phyloP scores from a whole-genome alignment of 1,140 invertebrate species.

The Brachionus paranguensis region DNA sequence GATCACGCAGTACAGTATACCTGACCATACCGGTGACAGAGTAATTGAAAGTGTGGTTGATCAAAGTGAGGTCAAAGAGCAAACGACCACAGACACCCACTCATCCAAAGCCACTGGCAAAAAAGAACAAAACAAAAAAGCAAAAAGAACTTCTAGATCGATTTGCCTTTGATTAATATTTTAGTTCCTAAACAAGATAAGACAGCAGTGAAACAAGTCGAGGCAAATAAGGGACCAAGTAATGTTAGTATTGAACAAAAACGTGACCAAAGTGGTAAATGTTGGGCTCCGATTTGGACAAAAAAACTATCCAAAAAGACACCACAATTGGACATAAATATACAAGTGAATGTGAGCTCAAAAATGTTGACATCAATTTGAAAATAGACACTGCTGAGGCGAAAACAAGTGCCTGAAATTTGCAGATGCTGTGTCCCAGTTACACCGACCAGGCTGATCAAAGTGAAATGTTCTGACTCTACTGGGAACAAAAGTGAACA shows the following conservation, averaged over 20 bases:
- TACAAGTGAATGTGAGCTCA: neutral
- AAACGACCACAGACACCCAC: neutral
- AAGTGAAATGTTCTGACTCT: neutral
- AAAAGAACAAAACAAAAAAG: neutral
- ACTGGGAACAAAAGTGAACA: neutral
- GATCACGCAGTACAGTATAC: constrained; percentile 34
- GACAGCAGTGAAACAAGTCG: neutral
- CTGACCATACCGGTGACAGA: neutral
- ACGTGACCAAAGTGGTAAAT: neutral
- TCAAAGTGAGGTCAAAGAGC: neutral
- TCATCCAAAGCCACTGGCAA: neutral
- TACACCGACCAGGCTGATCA: neutral
- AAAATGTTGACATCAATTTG: neutral
- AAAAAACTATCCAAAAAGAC: neutral
- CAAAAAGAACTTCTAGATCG: neutral
- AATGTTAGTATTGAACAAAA: neutral
- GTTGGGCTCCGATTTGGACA: neutral
- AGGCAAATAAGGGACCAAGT: neutral
- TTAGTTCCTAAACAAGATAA: neutral
- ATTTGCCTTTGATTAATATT: neutral
- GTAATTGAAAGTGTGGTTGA: neutral
- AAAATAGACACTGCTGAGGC: neutral
- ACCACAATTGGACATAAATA: neutral
- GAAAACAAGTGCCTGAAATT: neutral
- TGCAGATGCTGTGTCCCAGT: neutral